Conservation (phyloP, 2,888 invertebrate genomes). For the Hypomecis atomaria region DNA sequence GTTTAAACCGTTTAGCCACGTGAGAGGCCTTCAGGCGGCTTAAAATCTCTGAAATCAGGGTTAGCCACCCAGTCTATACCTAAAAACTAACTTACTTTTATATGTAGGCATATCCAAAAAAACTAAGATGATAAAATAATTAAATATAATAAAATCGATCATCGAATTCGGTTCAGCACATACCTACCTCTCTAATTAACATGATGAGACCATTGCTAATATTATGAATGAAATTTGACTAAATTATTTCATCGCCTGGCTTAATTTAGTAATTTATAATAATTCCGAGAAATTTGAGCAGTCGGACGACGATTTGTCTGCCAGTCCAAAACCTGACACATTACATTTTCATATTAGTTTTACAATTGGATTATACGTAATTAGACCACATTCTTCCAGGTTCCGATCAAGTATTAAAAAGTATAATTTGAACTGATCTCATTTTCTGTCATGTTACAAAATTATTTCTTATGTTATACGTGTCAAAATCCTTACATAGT, state of each 20-base stretch:
- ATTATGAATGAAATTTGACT: conserved; percentile 1
- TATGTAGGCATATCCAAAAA: too few relatives aligned
- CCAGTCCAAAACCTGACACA: conserved; percentile 5
- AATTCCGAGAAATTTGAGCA: not conserved
- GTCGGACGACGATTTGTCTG: conserved; percentile 17
- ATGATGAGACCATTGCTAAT: not conserved
- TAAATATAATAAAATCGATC: not conserved
- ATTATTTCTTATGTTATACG: not conserved
- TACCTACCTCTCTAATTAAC: not conserved
- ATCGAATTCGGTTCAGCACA: not conserved
- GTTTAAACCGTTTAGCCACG: too few relatives aligned
- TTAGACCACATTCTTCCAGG: conserved; percentile 12
- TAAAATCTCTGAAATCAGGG: too few relatives aligned
- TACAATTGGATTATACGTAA: conserved; percentile 9
- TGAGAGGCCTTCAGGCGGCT: too few relatives aligned
- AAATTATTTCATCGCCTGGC: not conserved
- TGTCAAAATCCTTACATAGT: too few relatives aligned
- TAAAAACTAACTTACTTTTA: too few relatives aligned
- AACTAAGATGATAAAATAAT: too few relatives aligned
- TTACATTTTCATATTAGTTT: conserved; percentile 14
- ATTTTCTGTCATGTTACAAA: not conserved
- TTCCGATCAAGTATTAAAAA: not conserved
- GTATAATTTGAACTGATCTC: not conserved
- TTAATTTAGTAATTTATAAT: conserved; percentile 2
- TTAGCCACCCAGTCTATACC: too few relatives aligned